A percentile compares a stretch with the other conserved stretches of the same genome.
Evolutionary conservation across 2,888 invertebrate genomes (phyloP).

Genomic region (Willowsia nigromaculata): DNA sequence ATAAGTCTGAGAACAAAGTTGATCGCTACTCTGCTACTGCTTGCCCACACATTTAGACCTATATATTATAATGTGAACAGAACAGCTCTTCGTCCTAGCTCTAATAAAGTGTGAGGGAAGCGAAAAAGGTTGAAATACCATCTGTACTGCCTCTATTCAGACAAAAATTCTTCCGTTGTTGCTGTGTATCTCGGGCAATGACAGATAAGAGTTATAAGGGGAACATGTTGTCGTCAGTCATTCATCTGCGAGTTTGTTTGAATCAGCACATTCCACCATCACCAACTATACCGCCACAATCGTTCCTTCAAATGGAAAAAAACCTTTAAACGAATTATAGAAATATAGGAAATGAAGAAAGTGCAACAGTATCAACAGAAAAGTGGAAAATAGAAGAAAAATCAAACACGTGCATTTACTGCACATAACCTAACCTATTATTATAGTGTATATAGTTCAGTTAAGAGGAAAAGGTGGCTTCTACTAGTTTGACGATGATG

Average conservation of each 20-base stretch:
- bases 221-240: constrained; percentile 36
- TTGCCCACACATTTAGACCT: not conserved
- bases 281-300: constrained; percentile 3
- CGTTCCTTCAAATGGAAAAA: constrained; percentile 6
- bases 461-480: constrained; percentile 49
- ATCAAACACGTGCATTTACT: constrained; percentile 48
- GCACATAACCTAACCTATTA: not conserved
- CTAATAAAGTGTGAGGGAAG: constrained; percentile 4
- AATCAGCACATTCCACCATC: constrained; percentile 57
- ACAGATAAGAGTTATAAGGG: constrained; percentile 22
- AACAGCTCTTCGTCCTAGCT: not conserved
- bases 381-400: not conserved
- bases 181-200: not conserved
- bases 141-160: not conserved
- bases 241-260: constrained; percentile 13
- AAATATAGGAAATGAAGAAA: not conserved
- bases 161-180: not conserved
- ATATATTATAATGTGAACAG: not conserved
- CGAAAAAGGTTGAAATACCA: not conserved
- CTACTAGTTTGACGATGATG: not conserved
- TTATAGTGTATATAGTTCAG: constrained; percentile 32
- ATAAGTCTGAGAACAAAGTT: constrained; percentile 8
- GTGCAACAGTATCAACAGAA: not conserved
- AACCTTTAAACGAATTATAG: not conserved
- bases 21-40: constrained; percentile 2